These are phyloP conservation scores for Potamilus streckersoni DNA, from an alignment of 1,140 invertebrate genomes.

Conservation along the genomic window DNA sequence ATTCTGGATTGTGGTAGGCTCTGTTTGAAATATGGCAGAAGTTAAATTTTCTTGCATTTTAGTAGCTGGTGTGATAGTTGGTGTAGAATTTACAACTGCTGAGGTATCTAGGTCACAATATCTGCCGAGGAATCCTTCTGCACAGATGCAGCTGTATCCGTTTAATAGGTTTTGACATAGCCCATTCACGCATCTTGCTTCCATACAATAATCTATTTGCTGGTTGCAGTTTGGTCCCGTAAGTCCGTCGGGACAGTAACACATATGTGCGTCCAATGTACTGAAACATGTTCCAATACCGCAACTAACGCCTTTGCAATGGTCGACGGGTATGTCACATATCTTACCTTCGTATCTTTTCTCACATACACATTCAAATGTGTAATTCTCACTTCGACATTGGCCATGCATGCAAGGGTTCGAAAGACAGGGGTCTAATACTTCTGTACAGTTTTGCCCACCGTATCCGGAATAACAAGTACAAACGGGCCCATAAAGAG, in stretches of 20 bases:
- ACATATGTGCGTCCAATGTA: conserved; percentile 1
- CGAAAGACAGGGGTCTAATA: conserved; percentile 13
- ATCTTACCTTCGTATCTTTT: conserved; percentile 14
- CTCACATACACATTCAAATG: conserved; percentile 12
- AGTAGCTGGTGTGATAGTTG: neutral
- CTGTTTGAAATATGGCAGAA: neutral
- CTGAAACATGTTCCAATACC: conserved; percentile 18
- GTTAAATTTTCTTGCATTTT: neutral
- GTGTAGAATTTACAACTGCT: neutral
- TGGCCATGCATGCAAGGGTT: conserved; percentile 17
- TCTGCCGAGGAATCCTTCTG: conserved; percentile 16
- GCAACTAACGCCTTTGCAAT: conserved; percentile 29
- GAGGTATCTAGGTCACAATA: neutral
- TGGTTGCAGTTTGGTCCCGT: conserved; percentile 37
- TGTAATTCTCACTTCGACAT: conserved; percentile 4
- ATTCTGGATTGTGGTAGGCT: neutral
- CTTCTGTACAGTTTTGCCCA: conserved; percentile 2
- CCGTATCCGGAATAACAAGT: conserved; percentile 16
- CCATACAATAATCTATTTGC: conserved; percentile 11
- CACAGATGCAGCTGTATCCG: conserved; percentile 22
- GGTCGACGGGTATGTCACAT: conserved; percentile 21
- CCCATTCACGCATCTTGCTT: conserved; percentile 34
- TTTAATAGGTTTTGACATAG: conserved; percentile 10
- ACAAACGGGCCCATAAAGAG: conserved; percentile 11
- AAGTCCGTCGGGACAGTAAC: conserved; percentile 7